Conservation (phyloP, 2,888 invertebrate genomes). For the Eucera pruinosa region DNA sequence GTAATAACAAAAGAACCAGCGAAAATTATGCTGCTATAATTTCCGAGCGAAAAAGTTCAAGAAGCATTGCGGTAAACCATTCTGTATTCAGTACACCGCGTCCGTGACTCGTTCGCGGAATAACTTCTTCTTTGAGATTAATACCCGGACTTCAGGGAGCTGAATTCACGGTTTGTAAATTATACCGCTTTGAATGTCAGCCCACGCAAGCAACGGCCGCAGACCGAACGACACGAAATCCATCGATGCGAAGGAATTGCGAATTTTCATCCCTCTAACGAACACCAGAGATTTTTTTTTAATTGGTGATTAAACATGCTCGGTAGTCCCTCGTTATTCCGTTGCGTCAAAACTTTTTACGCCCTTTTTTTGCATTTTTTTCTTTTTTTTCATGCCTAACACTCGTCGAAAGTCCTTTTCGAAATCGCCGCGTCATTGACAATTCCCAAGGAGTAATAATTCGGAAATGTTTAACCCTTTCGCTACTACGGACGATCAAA, state of each 20-base stretch:
- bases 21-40: neutral
- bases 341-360: neutral
- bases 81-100: conserved; percentile 15
- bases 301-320: conserved; percentile 56
- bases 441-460: neutral
- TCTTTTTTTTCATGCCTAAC: conserved; percentile 1
- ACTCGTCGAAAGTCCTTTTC: conserved; percentile 18
- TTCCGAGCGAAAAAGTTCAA: conserved; percentile 3
- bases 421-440: conserved; percentile 11
- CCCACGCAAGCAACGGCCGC: conserved; percentile 12
- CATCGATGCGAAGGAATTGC: conserved; percentile 21
- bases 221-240: conserved; percentile 9
- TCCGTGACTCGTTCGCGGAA: conserved; percentile 35
- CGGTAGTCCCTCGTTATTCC: conserved; percentile 43
- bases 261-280: conserved; percentile 36
- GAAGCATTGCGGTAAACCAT: neutral
- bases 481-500: too few species aligned
- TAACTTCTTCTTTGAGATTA: conserved; percentile 48
- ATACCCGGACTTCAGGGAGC: conserved; percentile 46
- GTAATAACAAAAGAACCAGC: neutral
- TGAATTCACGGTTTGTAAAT: conserved; percentile 51
- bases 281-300: conserved; percentile 34
- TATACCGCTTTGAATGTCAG: conserved; percentile 24
- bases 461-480: too few species aligned
- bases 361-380: neutral